A percentile compares a stretch with the other conserved stretches of the same genome.
phyloP scores from a whole-genome alignment of 2,888 invertebrate species.

The Masnerella sp. region DNA sequence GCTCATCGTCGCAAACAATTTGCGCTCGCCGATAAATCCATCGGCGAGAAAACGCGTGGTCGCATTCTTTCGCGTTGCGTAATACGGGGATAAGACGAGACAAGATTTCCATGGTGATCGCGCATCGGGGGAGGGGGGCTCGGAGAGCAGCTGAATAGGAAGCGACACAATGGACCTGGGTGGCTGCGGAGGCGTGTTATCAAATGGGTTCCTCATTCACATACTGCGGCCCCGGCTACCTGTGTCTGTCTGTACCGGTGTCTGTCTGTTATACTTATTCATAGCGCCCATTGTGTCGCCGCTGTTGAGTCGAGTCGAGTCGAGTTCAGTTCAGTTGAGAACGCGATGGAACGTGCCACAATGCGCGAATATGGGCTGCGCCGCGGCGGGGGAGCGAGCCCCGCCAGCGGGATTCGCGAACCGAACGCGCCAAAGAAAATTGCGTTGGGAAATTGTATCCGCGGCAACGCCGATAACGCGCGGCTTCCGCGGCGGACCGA shows the following conservation, averaged over 20 bases:
- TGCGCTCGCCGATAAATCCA: too few species aligned
- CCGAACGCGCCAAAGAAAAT: constrained; percentile 70
- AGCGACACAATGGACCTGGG: constrained; percentile 77
- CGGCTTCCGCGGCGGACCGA: too few species aligned
- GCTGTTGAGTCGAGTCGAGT: constrained; percentile 69
- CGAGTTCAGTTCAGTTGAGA: constrained; percentile 76
- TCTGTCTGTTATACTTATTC: constrained; percentile 78
- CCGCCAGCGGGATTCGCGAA: constrained; percentile 61
- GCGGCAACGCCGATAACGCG: too few species aligned
- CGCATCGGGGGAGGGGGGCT: constrained; percentile 68
- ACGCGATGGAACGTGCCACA: constrained; percentile 78
- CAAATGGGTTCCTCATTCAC: constrained; percentile 78
- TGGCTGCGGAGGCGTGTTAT: constrained; percentile 78
- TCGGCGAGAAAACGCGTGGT: constrained; percentile 18
- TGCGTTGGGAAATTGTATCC: constrained; percentile 72
- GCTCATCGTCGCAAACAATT: too few species aligned
- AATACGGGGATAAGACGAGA: constrained; percentile 56
- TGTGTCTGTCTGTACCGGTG: constrained; percentile 77
- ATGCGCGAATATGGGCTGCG: constrained; percentile 76
- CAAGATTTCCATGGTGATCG: constrained; percentile 70
- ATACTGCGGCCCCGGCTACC: constrained; percentile 76
- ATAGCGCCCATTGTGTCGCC: constrained; percentile 76
- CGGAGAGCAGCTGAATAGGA: constrained; percentile 77
- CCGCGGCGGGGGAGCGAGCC: constrained; percentile 38
- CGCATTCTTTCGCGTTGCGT: constrained; percentile 40